These are phyloP conservation scores for Hypomecis punctinalis DNA, from an alignment of 2,888 invertebrate species.

Conservation along the genomic window DNA sequence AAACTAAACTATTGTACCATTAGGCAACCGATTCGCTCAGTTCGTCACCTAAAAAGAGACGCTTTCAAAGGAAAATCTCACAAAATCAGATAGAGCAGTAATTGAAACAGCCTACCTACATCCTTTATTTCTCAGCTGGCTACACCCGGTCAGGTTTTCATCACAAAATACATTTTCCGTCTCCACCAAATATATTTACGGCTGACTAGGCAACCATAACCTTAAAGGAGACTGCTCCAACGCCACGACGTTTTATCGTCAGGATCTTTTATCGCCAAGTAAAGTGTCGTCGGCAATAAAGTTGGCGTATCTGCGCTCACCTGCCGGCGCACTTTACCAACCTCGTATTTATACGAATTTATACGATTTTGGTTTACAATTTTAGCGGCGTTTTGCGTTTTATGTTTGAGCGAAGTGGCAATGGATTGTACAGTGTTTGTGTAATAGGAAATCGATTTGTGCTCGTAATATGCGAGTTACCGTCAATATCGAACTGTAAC, in stretches of 20 bases:
- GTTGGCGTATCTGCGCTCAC: constrained; percentile 26
- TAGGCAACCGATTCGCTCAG: no score
- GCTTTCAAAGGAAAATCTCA: neutral
- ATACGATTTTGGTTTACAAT: constrained; percentile 31
- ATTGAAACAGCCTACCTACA: neutral
- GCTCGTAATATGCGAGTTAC: constrained; percentile 7
- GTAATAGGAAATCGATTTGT: constrained; percentile 17
- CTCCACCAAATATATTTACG: constrained; percentile 26
- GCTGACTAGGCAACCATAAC: constrained; percentile 34
- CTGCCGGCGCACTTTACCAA: constrained; percentile 18
- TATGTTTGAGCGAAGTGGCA: constrained; percentile 20
- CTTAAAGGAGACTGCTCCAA: constrained; percentile 22
- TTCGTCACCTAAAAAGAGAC: no score
- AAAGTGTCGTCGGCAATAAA: constrained; percentile 47
- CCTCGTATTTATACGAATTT: constrained; percentile 25
- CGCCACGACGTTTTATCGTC: constrained; percentile 37
- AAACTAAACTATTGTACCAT: no score
- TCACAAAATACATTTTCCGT: constrained; percentile 26
- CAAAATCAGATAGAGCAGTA: neutral
- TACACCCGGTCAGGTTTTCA: constrained; percentile 17
- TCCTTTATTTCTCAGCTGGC: constrained; percentile 5
- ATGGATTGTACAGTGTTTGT: constrained; percentile 19
- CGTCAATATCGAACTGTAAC: neutral
- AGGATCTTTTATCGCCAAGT: constrained; percentile 41
- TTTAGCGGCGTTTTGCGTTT: constrained; percentile 25